Percentiles rank a stretch among this genome's conserved stretches.
Conservation (phyloP, 2,113 vertebrate genomes). For the Nesogale talazaci region DNA sequence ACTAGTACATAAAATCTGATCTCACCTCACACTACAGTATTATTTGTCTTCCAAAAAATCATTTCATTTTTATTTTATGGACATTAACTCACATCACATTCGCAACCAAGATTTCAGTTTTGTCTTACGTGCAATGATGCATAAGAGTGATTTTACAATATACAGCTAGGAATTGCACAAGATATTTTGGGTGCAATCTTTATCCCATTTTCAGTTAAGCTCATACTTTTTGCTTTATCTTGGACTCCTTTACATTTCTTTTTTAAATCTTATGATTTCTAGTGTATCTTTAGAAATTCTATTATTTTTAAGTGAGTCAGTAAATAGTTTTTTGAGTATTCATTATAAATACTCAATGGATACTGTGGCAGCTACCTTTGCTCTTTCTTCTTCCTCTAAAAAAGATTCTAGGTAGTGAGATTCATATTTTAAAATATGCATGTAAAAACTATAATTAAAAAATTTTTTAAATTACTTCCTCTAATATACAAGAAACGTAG, state of each 20-base stretch:
- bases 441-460: too few species aligned
- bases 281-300: background rate
- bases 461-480: too few species aligned
- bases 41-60: background rate
- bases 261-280: background rate
- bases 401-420: background rate
- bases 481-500: too few species aligned
- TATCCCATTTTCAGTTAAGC: background rate
- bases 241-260: background rate
- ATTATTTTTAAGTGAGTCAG: conserved; percentile 38
- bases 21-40: background rate
- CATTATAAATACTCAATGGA: background rate
- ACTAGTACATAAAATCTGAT: background rate
- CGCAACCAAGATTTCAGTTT: background rate
- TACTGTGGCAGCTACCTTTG: background rate
- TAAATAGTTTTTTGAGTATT: conserved; percentile 1
- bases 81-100: background rate
- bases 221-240: background rate
- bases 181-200: background rate
- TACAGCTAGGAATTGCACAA: background rate
- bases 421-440: too few species aligned
- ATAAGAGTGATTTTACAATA: background rate
- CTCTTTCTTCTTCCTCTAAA: background rate
- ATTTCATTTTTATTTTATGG: conserved; percentile 21
- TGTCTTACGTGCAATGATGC: background rate